Evolutionary conservation across 2,888 invertebrate species (phyloP).

Genomic region (Acanthosoma haemorrhoidale): DNA sequence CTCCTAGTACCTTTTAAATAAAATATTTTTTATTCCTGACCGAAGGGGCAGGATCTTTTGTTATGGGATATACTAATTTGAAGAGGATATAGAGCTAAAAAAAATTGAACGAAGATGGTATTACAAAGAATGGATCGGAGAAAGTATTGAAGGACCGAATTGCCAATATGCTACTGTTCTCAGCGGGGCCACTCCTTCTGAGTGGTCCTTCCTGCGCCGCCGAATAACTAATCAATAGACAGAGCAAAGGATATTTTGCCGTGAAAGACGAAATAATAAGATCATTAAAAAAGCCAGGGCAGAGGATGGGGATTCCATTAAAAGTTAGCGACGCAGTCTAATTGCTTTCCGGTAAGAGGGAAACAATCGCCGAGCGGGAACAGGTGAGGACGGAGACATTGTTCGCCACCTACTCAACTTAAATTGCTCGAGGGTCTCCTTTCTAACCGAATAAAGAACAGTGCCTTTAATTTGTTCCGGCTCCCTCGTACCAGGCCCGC

Average conservation of each 20-base stretch:
- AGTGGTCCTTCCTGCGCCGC: background rate
- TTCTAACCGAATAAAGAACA: background rate
- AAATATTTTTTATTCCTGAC: too few relatives aligned
- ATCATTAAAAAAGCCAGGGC: background rate
- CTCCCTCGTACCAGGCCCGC: background rate
- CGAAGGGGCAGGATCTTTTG: too few relatives aligned
- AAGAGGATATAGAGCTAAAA: too few relatives aligned
- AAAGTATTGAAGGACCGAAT: too few relatives aligned
- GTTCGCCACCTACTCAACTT: background rate
- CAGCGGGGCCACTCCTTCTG: too few relatives aligned
- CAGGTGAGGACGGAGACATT: background rate
- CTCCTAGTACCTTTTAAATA: too few relatives aligned
- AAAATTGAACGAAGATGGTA: too few relatives aligned
- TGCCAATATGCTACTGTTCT: too few relatives aligned
- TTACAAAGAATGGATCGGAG: too few relatives aligned
- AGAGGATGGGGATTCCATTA: background rate
- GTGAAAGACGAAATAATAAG: background rate
- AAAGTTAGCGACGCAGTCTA: background rate
- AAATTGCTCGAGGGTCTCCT: background rate
- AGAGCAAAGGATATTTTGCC: background rate
- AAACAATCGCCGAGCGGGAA: background rate
- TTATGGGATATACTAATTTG: too few relatives aligned
- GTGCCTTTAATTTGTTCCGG: background rate
- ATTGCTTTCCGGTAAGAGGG: constrained; percentile 4
- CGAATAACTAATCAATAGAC: background rate